These are phyloP conservation scores for Byasa hedistus DNA, from an alignment of 2,888 invertebrate species.

Conservation along the genomic window DNA sequence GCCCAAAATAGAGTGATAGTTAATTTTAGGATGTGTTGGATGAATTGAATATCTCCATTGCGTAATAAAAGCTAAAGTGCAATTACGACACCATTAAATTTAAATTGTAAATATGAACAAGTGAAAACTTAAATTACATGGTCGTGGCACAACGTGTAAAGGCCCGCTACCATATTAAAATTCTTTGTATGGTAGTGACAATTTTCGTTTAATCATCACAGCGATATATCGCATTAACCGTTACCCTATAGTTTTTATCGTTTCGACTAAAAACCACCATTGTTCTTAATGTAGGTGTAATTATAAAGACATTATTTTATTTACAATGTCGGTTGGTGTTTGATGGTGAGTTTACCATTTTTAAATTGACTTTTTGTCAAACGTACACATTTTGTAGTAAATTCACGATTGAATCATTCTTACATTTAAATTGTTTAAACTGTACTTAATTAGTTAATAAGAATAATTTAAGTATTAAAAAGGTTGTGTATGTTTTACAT, in stretches of 20 bases:
- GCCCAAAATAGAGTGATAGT: no score
- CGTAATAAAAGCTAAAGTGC: not conserved
- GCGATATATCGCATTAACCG: conserved; percentile 31
- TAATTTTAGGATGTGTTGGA: not conserved
- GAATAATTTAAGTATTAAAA: not conserved
- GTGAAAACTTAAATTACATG: conserved; percentile 39
- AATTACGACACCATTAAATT: conserved; percentile 17
- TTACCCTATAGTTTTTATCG: conserved; percentile 31
- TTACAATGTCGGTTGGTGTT: conserved; percentile 46
- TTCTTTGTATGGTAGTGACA: conserved; percentile 45
- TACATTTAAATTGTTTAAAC: not conserved
- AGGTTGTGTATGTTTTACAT: not conserved
- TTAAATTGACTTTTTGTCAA: conserved; percentile 33
- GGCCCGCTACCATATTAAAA: conserved; percentile 42
- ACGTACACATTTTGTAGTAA: conserved; percentile 1
- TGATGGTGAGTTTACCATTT: conserved; percentile 43
- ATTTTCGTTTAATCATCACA: conserved; percentile 26
- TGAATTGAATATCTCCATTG: not conserved
- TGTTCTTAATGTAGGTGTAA: conserved; percentile 34
- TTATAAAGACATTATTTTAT: conserved; percentile 54
- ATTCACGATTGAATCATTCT: not conserved
- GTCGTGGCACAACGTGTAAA: conserved; percentile 33
- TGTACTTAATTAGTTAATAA: not conserved
- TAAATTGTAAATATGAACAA: conserved; percentile 31
- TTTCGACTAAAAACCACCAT: conserved; percentile 21